These are phyloP conservation scores for Furnarius figulus DNA, from an alignment of 2,113 vertebrate species.

Conservation along the genomic window DNA sequence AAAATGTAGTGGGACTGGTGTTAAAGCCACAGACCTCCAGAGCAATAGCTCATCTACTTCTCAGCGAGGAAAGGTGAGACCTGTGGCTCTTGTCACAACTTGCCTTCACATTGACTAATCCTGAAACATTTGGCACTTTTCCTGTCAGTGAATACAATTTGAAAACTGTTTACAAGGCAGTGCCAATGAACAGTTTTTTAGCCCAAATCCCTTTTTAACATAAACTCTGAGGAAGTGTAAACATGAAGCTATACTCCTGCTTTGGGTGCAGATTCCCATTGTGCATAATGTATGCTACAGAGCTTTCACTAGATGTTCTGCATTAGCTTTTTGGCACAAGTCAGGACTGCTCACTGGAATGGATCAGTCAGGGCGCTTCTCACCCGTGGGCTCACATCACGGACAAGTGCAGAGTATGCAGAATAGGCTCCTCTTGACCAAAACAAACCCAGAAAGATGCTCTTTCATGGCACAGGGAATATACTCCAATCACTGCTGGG, in stretches of 20 bases:
- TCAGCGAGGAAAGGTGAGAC: background rate
- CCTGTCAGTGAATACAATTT: background rate
- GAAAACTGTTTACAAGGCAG: background rate
- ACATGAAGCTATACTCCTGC: background rate
- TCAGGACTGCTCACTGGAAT: background rate
- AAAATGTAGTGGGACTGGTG: background rate
- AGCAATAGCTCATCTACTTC: background rate
- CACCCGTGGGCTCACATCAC: background rate
- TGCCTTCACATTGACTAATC: background rate
- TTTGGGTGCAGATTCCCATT: background rate
- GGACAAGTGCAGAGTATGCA: background rate
- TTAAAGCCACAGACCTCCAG: background rate
- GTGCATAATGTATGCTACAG: background rate
- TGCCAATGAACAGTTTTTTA: background rate
- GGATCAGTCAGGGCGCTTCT: accelerated
- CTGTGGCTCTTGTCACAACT: accelerated
- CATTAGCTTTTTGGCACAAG: background rate
- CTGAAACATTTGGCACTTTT: background rate
- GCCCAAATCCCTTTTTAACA: background rate
- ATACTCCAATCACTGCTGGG: background rate
- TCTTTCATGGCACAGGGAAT: background rate
- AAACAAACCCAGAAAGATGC: background rate
- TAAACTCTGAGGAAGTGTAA: background rate
- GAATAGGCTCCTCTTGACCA: background rate
- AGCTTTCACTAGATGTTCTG: background rate